These are phyloP conservation scores for Tinamus guttatus DNA, from an alignment of 2,113 vertebrate species.

Conservation along the genomic window DNA sequence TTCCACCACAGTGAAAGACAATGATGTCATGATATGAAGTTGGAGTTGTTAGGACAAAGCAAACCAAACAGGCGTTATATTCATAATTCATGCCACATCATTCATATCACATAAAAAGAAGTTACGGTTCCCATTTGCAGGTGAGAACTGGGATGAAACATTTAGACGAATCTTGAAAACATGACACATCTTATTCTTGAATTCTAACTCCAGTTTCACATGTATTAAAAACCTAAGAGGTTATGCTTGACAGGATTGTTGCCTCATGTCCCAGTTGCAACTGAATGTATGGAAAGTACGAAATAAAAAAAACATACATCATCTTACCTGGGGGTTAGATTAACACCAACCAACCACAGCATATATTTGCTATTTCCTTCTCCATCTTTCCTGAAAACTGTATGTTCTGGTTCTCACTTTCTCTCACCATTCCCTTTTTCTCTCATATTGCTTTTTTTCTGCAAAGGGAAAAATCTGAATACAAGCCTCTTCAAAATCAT, in stretches of 20 bases:
- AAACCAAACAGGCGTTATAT: not conserved
- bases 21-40: not conserved
- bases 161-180: not conserved
- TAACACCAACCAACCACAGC: not conserved
- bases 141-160: not conserved
- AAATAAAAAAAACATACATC: not conserved
- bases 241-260: not conserved
- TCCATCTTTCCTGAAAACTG: not conserved
- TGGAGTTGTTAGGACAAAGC: not conserved
- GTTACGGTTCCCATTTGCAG: not conserved
- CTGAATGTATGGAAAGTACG: not conserved
- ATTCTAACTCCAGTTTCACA: not conserved
- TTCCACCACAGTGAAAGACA: not conserved
- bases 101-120: not conserved
- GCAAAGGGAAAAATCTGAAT: not conserved
- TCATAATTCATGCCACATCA: not conserved
- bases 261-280: not conserved
- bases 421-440: not conserved
- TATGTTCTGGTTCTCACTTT: not conserved
- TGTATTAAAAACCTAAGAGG: not conserved
- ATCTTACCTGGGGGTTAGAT: not conserved
- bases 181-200: not conserved
- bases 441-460: accelerated
- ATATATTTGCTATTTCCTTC: not conserved
- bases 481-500: not conserved